A percentile compares a stretch with the other conserved stretches of the same genome.
phyloP scores from a whole-genome alignment of 2,113 vertebrate species.

The Myiopsitta monachus region DNA sequence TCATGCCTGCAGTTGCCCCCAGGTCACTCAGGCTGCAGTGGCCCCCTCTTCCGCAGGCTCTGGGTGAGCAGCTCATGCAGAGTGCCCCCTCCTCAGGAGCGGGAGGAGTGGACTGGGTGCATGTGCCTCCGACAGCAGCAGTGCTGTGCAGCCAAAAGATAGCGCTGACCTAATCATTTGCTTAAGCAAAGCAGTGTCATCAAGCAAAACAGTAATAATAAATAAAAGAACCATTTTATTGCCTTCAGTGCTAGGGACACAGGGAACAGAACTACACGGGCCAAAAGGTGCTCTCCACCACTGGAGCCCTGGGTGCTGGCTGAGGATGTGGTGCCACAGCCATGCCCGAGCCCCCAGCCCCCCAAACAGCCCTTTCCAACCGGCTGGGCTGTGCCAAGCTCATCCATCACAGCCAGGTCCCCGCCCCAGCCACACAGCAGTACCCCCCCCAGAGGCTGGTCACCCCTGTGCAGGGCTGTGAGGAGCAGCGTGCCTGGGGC shows the following conservation, averaged over 20 bases:
- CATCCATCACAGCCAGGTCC: fast-evolving
- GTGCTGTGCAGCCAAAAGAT: neutral
- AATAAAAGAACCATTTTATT: slow-evolving; percentile 59
- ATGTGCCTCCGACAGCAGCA: neutral
- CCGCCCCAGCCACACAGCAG: neutral
- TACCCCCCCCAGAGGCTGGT: neutral
- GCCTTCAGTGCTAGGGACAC: slow-evolving; percentile 26
- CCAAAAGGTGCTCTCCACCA: neutral
- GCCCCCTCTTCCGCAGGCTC: neutral
- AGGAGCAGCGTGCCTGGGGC: neutral
- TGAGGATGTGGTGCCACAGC: neutral
- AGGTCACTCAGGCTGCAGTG: neutral
- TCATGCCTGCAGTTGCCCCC: neutral
- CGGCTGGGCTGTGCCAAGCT: neutral
- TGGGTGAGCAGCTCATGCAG: neutral
- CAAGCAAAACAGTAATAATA: neutral
- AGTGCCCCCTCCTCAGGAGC: neutral
- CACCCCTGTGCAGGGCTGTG: fast-evolving
- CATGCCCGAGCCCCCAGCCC: fast-evolving
- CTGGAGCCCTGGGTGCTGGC: neutral
- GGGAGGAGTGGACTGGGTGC: neutral
- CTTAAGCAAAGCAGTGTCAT: neutral
- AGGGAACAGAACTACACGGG: neutral
- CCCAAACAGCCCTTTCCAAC: neutral
- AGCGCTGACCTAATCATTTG: neutral